Percentiles rank a stretch among this genome's conserved stretches.
phyloP scores from a whole-genome alignment of 1,140 invertebrate genomes.

The Linepithema humile region DNA sequence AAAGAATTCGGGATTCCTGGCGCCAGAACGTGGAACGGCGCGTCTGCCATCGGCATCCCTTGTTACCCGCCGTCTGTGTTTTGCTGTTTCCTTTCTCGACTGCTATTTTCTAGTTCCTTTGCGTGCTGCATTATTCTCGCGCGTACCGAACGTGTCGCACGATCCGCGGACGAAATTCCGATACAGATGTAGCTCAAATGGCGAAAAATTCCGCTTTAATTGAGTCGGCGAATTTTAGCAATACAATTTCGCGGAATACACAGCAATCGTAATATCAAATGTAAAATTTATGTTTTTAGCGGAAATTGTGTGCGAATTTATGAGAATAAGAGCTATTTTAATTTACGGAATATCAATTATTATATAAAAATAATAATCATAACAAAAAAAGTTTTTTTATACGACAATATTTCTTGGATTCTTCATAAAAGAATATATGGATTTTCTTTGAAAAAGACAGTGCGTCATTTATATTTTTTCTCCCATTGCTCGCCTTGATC shows the following conservation, averaged over 20 bases:
- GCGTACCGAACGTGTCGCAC: constrained; percentile 7
- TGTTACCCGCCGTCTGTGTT: constrained; percentile 19
- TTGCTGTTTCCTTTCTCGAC: background rate
- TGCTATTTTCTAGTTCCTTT: constrained; percentile 15
- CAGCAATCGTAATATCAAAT: background rate
- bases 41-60: constrained; percentile 15
- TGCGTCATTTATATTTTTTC: constrained; percentile 12
- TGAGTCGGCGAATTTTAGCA: background rate
- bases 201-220: constrained; percentile 7
- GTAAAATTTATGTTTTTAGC: background rate
- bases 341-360: too few species aligned
- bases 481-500: constrained; percentile 5
- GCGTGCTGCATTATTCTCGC: constrained; percentile 7
- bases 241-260: background rate
- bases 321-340: too few species aligned
- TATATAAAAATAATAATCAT: too few species aligned
- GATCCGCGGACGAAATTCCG: constrained; percentile 26
- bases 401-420: background rate
- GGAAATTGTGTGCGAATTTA: background rate
- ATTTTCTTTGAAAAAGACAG: background rate
- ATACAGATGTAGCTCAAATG: background rate
- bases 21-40: constrained; percentile 51
- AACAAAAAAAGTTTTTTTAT: background rate
- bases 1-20: constrained; percentile 65
- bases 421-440: background rate